Evolutionary conservation across 2,888 invertebrate species (phyloP).

Genomic region (Portevinia maculata): DNA sequence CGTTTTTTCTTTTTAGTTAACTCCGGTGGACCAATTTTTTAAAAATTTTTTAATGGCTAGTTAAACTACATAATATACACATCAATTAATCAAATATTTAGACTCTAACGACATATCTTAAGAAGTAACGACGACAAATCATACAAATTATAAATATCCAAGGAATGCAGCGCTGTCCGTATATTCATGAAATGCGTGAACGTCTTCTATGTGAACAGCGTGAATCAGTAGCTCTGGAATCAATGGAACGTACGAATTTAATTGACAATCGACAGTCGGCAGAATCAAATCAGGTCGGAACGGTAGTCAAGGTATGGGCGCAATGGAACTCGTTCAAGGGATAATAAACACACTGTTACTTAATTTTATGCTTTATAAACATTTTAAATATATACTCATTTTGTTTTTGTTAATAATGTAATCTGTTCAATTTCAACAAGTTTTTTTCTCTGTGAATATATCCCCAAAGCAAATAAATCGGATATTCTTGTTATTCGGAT

Average conservation of each 20-base stretch:
- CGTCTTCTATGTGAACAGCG: constrained; percentile 90
- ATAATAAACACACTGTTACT: constrained; percentile 68
- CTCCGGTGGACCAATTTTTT: constrained; percentile 67
- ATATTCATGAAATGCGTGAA: constrained; percentile 97
- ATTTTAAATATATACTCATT: constrained; percentile 8
- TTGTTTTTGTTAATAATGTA: constrained; percentile 13
- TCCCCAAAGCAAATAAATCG: constrained; percentile 34
- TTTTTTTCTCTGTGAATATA: constrained; percentile 43
- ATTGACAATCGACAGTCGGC: constrained; percentile 83
- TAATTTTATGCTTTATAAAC: constrained; percentile 28
- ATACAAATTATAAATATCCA: constrained; percentile 51
- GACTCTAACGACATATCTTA: constrained; percentile 40
- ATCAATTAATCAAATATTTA: constrained; percentile 16
- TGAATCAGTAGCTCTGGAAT: constrained; percentile 87
- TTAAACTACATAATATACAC: constrained; percentile 48
- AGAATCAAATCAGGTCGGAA: constrained; percentile 90
- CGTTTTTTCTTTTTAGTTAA: constrained; percentile 49
- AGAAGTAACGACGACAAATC: constrained; percentile 33
- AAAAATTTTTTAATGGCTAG: constrained; percentile 47
- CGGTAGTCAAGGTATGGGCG: constrained; percentile 92
- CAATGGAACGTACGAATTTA: constrained; percentile 84
- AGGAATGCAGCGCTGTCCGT: constrained; percentile 89
- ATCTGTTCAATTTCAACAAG: too few species aligned
- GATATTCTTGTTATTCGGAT: constrained; percentile 62
- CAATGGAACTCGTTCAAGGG: constrained; percentile 81